Base-by-base conservation (phyloP, 64 coral and sea anemone species). In the Montipora foliosa region DNA sequence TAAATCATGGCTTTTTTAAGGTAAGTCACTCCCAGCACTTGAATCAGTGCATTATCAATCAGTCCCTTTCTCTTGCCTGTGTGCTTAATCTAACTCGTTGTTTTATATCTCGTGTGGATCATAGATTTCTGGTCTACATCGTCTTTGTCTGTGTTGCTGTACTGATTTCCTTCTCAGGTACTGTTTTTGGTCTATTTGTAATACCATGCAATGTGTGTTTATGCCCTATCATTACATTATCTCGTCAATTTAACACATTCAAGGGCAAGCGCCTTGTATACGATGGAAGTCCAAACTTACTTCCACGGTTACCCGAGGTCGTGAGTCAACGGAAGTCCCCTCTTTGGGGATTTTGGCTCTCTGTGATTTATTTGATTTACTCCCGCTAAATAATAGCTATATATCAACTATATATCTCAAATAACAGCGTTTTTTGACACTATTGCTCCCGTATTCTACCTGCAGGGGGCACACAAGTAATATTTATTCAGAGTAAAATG, bases 1-100 rank as follows among this genome's bases (percentile, higher is more conserved):
- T n/a, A 6, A 86, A 72, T 29, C 82, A 86, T 86, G 82, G 47
- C 46, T 11, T 68, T 71, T 67, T 46, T 52, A 10, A 86, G 82
- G 82, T 86, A 71, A 47, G 66, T 50, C 16, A 22, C 45, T 50
- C 9, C 17, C 11, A 20, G 4, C 3, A 21, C 11, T 57, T 68
- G 4, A 10, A 71, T 20, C 8, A n/a, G 5, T 24, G 4, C 6
- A 11, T 8, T 5, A 22, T 19, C 4, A 71, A 22, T 44, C n/a
- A 21, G 2, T 71, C 8, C 20, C 19, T 17, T 17, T 86, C 37
- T 45, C 15, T 45, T 20, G 13, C 8, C 16, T 12, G 45, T 86
- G 17, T 12, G 5, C 6, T 45, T 49, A 16, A 15, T 71, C 44
- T 17, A 10, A 50, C 19, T 49, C 67, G 48, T 46, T 71, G 64